Evolutionary conservation across 2,888 invertebrate genomes (phyloP).

Genomic region (Caradrina clavipalpis): DNA sequence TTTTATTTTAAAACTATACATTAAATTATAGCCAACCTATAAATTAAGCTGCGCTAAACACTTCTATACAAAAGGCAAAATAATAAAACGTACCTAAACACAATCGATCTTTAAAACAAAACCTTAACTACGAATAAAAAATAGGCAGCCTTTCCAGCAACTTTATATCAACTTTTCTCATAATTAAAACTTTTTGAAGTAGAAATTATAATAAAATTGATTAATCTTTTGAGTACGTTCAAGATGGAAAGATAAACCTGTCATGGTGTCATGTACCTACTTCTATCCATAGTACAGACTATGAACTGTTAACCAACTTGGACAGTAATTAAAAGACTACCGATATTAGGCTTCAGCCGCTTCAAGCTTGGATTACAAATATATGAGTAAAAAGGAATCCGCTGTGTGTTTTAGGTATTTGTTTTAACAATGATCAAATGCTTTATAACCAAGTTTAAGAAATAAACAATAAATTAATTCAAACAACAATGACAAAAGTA

Average conservation of each 20-base stretch:
- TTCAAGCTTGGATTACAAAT: neutral
- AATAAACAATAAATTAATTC: slow-evolving; percentile 51
- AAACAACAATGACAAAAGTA: slow-evolving; percentile 49
- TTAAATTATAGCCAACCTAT: slow-evolving; percentile 56
- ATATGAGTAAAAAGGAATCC: neutral
- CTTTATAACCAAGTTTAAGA: slow-evolving; percentile 44
- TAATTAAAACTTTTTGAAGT: slow-evolving; percentile 45
- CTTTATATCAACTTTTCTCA: slow-evolving; percentile 46
- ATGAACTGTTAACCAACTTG: slow-evolving; percentile 11
- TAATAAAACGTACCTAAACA: slow-evolving; percentile 59
- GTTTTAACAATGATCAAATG: slow-evolving; percentile 40
- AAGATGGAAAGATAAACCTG: slow-evolving; percentile 52
- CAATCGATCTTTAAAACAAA: slow-evolving; percentile 51
- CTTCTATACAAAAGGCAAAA: slow-evolving; percentile 58
- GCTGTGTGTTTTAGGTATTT: slow-evolving; percentile 34
- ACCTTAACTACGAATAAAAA: slow-evolving; percentile 50
- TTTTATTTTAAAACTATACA: slow-evolving; percentile 67
- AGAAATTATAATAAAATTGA: slow-evolving; percentile 46
- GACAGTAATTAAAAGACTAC: neutral
- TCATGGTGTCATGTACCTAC: slow-evolving; percentile 36
- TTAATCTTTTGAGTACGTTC: slow-evolving; percentile 40
- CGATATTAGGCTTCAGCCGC: neutral
- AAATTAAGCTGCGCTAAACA: slow-evolving; percentile 56
- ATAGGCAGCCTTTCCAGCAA: slow-evolving; percentile 18
- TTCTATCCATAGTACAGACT: slow-evolving; percentile 6